Evolutionary conservation across 2,888 invertebrate genomes (phyloP).

Genomic region (Cosmia pyralina): DNA sequence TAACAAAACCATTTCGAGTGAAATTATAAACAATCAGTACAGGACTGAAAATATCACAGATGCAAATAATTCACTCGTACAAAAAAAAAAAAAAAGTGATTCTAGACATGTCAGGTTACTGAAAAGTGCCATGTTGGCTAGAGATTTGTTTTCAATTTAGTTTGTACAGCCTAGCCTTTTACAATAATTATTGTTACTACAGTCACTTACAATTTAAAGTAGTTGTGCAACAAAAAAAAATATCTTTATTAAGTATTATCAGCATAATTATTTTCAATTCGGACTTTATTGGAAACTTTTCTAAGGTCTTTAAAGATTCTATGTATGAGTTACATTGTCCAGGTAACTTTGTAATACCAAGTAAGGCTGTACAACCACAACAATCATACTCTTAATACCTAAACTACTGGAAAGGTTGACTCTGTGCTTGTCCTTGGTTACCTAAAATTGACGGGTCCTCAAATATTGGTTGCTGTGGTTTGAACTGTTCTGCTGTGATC

Average conservation of each 20-base stretch:
- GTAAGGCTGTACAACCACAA: constrained; percentile 68
- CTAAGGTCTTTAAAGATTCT: constrained; percentile 1
- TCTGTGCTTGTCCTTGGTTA: constrained; percentile 82
- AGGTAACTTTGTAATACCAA: constrained; percentile 6
- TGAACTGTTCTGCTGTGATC: constrained; percentile 97
- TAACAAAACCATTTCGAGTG: constrained; percentile 70
- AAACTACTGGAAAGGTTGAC: constrained; percentile 80
- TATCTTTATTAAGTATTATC: too few relatives aligned
- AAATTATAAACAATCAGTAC: constrained; percentile 83
- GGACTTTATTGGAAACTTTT: neutral
- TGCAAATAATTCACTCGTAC: constrained; percentile 78
- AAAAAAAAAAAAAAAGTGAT: constrained; percentile 50
- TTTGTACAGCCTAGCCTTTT: constrained; percentile 51
- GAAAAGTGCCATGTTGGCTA: constrained; percentile 53
- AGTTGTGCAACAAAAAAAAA: constrained; percentile 1
- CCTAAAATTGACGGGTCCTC: constrained; percentile 94
- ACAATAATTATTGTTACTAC: neutral
- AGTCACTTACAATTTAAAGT: constrained; percentile 16
- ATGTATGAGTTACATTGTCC: neutral
- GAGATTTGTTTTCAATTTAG: constrained; percentile 52
- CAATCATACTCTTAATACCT: constrained; percentile 59
- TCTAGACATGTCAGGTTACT: constrained; percentile 39
- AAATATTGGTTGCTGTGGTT: constrained; percentile 94
- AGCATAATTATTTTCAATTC: neutral
- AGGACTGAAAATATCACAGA: constrained; percentile 88